Evolutionary conservation across 2,888 invertebrate species (phyloP), one percentile per base, ranked within the genome.

Genomic region (Herminia tarsipennalis): DNA sequence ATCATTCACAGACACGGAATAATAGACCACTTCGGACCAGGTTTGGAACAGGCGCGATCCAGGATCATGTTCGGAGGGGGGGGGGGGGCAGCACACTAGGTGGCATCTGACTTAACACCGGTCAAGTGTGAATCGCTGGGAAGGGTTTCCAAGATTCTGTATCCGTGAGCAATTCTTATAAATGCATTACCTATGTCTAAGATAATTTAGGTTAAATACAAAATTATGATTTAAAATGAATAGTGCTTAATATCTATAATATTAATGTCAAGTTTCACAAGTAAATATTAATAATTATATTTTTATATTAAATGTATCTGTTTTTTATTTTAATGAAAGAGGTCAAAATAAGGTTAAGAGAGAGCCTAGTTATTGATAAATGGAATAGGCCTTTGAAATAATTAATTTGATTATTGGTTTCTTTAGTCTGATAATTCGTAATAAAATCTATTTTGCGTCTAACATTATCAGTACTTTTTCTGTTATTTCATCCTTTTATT

Each of bases 391-490:
- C 16, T 10, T 22, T 32, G 6, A 14, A n/a, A 16, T 6, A 16
- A 4, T 28, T n/a, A 8, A 28, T 16, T 3, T 14, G 14, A 33
- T 14, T 14, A 34, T 16, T 16, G 13, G 1, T 34, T 5, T 22
- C 9, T 33, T 17, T 30, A 14, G 22, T 33, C n/a, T n/a, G n/a
- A n/a, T n/a, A n/a, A n/a, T n/a, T n/a, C n/a, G n/a, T n/a, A n/a
- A n/a, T n/a, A n/a, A n/a, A n/a, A n/a, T n/a, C n/a, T n/a, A n/a
- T n/a, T n/a, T n/a, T n/a, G n/a, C 39, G 21, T 38, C 21, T 39
- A 60, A 41, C 36, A 41, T 51, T 33, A 39, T 61, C 51, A 61
- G 56, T 47, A 47, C 57, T 28, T 50, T 41, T 20, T 33, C 44
- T 39, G 40, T 45, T 39, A 35, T 60, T 45, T 28, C 49, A 21